Evolutionary conservation across 2,888 invertebrate genomes (phyloP).

Genomic region (Cantharis rufa): DNA sequence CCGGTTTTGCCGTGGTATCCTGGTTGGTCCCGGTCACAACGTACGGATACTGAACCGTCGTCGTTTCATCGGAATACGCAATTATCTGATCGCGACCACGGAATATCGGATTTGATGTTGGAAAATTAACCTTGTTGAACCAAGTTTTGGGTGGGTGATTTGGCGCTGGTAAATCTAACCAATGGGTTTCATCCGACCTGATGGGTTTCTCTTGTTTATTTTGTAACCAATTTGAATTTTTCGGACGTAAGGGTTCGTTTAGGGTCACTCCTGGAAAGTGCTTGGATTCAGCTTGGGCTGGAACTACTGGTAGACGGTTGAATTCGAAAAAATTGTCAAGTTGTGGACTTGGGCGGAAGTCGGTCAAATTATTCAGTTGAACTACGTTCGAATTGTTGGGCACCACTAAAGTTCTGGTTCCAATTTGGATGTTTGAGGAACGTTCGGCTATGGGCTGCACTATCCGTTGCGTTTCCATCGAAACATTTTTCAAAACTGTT

Average conservation of each 20-base stretch:
- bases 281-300: constrained; percentile 48
- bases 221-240: neutral
- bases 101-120: constrained; percentile 32
- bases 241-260: neutral
- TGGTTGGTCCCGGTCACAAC: neutral
- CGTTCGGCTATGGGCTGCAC: constrained; percentile 30
- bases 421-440: constrained; percentile 29
- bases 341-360: constrained; percentile 61
- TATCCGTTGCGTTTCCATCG: constrained; percentile 25
- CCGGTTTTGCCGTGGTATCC: neutral
- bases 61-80: constrained; percentile 35
- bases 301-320: constrained; percentile 52
- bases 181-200: constrained; percentile 21
- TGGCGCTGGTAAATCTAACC: constrained; percentile 35
- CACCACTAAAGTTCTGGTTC: constrained; percentile 23
- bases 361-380: constrained; percentile 7
- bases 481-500: neutral
- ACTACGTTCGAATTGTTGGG: neutral
- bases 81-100: constrained; percentile 44
- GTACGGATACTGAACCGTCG: constrained; percentile 13
- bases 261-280: constrained; percentile 31
- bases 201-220: constrained; percentile 9
- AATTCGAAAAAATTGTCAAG: constrained; percentile 58
- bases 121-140: constrained; percentile 33
- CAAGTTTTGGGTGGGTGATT: constrained; percentile 52